Evolutionary conservation across 2,888 invertebrate species (phyloP).

Genomic region (Drosophila infuscata): DNA sequence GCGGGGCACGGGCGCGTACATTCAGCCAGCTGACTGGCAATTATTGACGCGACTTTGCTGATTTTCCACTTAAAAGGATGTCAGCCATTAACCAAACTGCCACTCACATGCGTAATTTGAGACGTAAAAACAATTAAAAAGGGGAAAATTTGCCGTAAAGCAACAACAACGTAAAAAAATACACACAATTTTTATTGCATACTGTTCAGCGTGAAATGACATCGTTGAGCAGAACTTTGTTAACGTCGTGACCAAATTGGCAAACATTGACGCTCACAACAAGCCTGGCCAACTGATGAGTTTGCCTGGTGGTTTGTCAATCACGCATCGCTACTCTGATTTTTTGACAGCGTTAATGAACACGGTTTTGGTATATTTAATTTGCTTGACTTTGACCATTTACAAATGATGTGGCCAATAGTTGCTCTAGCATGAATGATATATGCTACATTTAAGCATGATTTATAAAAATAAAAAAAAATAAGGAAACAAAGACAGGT

Average conservation of each 20-base stretch:
- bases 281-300: constrained; percentile 42
- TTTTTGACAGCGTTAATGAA: constrained; percentile 47
- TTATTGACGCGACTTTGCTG: constrained; percentile 58
- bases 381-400: constrained; percentile 8
- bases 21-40: constrained; percentile 47
- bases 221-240: constrained; percentile 34
- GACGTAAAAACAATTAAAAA: constrained; percentile 51
- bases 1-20: constrained; percentile 16
- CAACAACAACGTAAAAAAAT: not conserved
- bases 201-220: constrained; percentile 31
- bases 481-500: not conserved
- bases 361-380: constrained; percentile 6
- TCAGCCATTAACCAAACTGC: constrained; percentile 65
- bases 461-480: not conserved
- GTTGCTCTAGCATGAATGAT: not conserved
- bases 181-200: constrained; percentile 48
- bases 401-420: constrained; percentile 9
- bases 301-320: constrained; percentile 27
- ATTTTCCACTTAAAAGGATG: constrained; percentile 58
- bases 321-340: constrained; percentile 43
- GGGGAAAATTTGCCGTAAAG: not conserved
- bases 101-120: constrained; percentile 54
- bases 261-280: constrained; percentile 49
- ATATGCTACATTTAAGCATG: not conserved
- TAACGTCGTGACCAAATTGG: constrained; percentile 51